These are phyloP conservation scores for Pipistrellus pipistrellus DNA, from an alignment of 2,797 vertebrate species.

Conservation along the genomic window DNA sequence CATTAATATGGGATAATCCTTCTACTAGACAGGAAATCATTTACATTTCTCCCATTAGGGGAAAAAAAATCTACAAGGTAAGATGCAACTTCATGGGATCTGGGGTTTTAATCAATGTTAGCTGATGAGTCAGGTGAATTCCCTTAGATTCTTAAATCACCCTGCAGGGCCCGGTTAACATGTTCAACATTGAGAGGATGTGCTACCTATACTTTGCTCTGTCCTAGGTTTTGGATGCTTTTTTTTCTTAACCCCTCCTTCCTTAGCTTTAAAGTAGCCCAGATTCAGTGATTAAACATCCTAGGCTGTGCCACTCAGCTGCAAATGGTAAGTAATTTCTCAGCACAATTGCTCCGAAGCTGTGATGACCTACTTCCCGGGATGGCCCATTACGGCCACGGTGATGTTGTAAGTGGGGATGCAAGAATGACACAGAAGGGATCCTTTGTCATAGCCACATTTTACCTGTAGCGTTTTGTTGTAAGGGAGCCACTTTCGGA, in stretches of 20 bases:
- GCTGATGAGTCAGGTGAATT: background rate
- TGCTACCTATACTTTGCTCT: background rate
- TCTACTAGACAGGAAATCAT: background rate
- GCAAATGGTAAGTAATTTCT: background rate
- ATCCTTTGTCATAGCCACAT: background rate
- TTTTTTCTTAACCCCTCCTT: background rate
- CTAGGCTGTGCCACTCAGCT: background rate
- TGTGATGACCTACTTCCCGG: background rate
- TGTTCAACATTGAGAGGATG: background rate
- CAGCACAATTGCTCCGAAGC: background rate
- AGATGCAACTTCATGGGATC: background rate
- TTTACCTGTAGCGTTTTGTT: background rate
- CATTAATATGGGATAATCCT: background rate
- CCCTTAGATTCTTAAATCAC: background rate
- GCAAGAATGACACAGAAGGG: background rate
- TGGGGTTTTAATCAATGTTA: slow-evolving; percentile 15
- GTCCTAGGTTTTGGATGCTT: background rate
- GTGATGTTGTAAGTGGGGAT: background rate
- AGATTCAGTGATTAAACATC: background rate
- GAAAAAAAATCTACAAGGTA: background rate
- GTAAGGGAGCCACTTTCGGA: background rate
- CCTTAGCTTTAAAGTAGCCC: background rate
- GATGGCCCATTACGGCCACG: background rate
- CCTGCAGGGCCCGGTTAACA: background rate
- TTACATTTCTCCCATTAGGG: background rate